Base-by-base conservation (phyloP, 2,113 vertebrate genomes). In the Corvus moneduloides region DNA sequence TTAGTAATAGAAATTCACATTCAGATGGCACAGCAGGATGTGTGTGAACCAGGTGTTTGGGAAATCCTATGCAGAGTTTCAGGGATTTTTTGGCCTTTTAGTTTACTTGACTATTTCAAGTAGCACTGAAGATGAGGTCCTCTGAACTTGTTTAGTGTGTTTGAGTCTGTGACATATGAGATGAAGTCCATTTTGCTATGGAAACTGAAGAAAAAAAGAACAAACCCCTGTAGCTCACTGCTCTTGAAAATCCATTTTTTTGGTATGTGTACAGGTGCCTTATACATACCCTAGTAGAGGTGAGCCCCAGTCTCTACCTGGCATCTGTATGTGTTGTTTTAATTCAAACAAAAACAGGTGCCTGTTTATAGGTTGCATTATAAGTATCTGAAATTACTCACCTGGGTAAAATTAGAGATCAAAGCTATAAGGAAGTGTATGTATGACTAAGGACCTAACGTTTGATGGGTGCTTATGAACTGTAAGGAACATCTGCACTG, bases 401-500 rank as follows among this genome's bases (percentile, higher is more conserved):
- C 62, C 41, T 85, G 84, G 78, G 54, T 85, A 79, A 72, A 30
- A 5, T 87, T 69, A 85, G 62, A 93, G 93, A 97, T 97, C 78
- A 96, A 94, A 95, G 93, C 78, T 66, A 21, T 51, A 58, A 54
- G 74, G 52, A 85, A 90, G 9, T 46, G 43, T 30, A 35, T 55
- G 16, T 56, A 58, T 63, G 77, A 76, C 63, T 52, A 52, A 35
- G 33, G 51, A 90, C 58, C 69, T 76, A 33, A 71, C 0, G 2
- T 93, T 87, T 93, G 91, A 83, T 77, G 67, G 62, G 66, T 85
- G 66, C 87, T 87, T 93, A 76, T 76, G 87, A 96, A 71, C 78
- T 90, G 43, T 62, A 69, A 87, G 81, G 69, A 87, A 79, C 81
- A 94, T 93, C 89, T 96, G 87, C 89, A 95, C 62, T 62, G 62